These are phyloP conservation scores for Eidolon dupreanum DNA, from an alignment of 2,797 vertebrate genomes.

Conservation along the genomic window DNA sequence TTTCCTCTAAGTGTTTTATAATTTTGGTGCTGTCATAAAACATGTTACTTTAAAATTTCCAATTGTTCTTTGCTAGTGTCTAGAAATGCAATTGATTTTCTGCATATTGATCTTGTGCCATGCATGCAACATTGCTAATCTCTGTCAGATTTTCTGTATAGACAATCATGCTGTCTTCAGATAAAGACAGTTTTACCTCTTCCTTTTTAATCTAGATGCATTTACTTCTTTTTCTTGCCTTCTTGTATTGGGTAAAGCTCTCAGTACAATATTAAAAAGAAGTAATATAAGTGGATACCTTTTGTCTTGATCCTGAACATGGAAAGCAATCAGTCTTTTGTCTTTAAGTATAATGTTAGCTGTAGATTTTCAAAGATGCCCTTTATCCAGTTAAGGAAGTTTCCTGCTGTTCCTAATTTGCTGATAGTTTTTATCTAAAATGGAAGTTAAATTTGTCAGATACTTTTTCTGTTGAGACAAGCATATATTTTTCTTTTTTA, in stretches of 20 bases:
- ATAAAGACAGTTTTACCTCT: background rate
- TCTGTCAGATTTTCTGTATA: background rate
- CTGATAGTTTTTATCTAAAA: background rate
- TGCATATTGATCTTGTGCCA: background rate
- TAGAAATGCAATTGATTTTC: background rate
- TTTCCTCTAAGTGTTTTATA: background rate
- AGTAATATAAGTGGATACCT: background rate
- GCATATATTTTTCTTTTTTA: background rate
- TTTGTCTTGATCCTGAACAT: background rate
- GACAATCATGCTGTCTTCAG: background rate
- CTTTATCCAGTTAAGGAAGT: background rate
- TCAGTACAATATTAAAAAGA: background rate
- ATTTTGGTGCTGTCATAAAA: background rate
- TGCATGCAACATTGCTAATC: background rate
- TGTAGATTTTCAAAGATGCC: background rate
- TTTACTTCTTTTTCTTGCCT: background rate
- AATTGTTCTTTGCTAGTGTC: background rate
- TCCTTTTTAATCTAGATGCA: background rate
- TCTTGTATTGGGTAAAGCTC: background rate
- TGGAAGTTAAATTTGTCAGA: background rate
- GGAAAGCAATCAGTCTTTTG: background rate
- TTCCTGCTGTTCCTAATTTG: background rate
- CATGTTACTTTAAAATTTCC: background rate
- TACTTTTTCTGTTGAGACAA: background rate
- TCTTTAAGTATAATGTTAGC: background rate